These are phyloP conservation scores for Palythoa heliodiscus DNA, from an alignment of 92 coral and sea anemone genomes.

Conservation along the genomic window DNA sequence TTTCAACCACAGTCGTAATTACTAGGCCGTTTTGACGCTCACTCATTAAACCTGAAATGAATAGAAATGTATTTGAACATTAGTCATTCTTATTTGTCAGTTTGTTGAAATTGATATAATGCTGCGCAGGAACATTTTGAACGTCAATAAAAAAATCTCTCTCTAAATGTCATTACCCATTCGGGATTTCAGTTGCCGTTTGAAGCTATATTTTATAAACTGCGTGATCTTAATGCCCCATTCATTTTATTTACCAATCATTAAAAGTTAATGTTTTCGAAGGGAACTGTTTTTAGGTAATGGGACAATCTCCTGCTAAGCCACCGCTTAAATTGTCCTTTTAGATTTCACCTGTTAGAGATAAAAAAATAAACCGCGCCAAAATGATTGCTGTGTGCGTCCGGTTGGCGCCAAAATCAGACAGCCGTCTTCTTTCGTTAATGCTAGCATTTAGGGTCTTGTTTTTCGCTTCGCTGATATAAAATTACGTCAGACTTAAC, in stretches of 20 bases:
- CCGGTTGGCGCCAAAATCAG: conserved; percentile 27
- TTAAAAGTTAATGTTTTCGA: conserved; percentile 21
- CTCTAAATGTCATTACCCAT: not conserved
- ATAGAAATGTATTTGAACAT: not conserved
- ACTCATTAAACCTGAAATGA: conserved; percentile 26
- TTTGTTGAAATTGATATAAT: not conserved
- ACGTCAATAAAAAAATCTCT: not conserved
- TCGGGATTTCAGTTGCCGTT: not conserved
- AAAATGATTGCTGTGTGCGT: conserved; percentile 4
- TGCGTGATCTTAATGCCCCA: not conserved
- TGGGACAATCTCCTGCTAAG: conserved; percentile 1
- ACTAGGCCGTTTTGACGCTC: conserved; percentile 16
- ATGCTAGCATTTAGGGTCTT: not conserved
- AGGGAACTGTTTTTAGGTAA: conserved; percentile 31
- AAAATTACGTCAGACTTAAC: not conserved
- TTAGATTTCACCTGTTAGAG: conserved; percentile 30
- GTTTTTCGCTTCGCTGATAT: not conserved
- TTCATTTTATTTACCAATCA: conserved; percentile 10
- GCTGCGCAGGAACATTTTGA: not conserved
- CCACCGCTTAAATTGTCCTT: not conserved
- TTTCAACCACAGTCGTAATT: conserved; percentile 26
- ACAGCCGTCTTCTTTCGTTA: not conserved
- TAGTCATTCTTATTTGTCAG: not conserved
- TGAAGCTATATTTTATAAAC: not conserved
- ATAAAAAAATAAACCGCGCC: conserved; percentile 11